Evolutionary conservation across 2,888 invertebrate species (phyloP).

Genomic region (Drosophila helvetica): DNA sequence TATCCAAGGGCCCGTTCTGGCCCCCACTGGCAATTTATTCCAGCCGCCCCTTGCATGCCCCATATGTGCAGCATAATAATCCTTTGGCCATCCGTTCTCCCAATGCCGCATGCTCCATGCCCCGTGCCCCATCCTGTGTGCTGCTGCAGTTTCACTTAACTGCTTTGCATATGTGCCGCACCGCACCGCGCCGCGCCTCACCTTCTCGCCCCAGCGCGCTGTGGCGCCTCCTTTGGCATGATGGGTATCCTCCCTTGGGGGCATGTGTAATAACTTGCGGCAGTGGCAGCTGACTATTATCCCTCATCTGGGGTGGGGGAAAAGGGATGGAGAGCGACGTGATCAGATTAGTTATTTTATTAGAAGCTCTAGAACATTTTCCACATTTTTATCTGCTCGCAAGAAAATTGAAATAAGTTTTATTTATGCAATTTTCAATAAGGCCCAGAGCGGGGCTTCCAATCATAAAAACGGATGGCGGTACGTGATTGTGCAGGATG

Average conservation of each 20-base stretch:
- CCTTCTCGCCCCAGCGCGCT: background rate
- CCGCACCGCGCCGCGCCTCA: slow-evolving; percentile 11
- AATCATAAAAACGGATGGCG: slow-evolving; percentile 68
- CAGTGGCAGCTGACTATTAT: slow-evolving; percentile 60
- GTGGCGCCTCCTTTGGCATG: slow-evolving; percentile 18
- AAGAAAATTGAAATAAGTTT: slow-evolving; percentile 75
- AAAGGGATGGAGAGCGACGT: slow-evolving; percentile 50
- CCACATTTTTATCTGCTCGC: slow-evolving; percentile 45
- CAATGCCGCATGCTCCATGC: slow-evolving; percentile 6
- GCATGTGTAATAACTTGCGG: slow-evolving; percentile 52
- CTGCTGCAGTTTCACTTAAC: slow-evolving; percentile 44
- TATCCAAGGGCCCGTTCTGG: slow-evolving; percentile 8
- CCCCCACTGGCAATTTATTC: slow-evolving; percentile 38
- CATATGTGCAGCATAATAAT: slow-evolving; percentile 20
- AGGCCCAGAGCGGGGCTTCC: slow-evolving; percentile 32
- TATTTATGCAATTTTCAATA: slow-evolving; percentile 72
- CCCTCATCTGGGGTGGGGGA: slow-evolving; percentile 27
- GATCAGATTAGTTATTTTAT: slow-evolving; percentile 79
- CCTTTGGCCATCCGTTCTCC: slow-evolving; percentile 4
- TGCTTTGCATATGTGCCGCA: slow-evolving; percentile 62
- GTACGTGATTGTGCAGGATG: slow-evolving; percentile 32
- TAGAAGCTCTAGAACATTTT: slow-evolving; percentile 66
- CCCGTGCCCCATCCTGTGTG: slow-evolving; percentile 1
- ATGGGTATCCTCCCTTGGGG: background rate
- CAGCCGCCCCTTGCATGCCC: slow-evolving; percentile 11